phyloP scores from a whole-genome alignment of 2,797 vertebrate genomes.

The Otolemur crassicaudatus region DNA sequence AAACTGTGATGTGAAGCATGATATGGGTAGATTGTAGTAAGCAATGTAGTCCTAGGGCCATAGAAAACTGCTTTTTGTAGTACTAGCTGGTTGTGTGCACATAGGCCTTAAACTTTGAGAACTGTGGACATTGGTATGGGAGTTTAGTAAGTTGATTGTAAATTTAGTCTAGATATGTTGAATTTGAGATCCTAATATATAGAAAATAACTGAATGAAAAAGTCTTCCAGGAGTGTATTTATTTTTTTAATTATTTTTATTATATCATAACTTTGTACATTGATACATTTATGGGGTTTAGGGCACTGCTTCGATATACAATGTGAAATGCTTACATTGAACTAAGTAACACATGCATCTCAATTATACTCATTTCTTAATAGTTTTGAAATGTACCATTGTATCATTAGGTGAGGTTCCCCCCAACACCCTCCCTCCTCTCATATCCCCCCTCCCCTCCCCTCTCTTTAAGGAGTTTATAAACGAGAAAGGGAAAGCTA shows the following conservation, averaged over 20 bases:
- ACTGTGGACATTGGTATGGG: background rate
- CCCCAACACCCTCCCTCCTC: too few relatives aligned
- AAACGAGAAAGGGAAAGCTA: background rate
- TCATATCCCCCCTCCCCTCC: too few relatives aligned
- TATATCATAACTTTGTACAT: too few relatives aligned
- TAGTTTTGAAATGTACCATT: too few relatives aligned
- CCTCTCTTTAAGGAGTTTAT: background rate
- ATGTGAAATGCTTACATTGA: too few relatives aligned
- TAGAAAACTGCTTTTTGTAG: background rate
- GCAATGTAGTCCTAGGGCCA: background rate
- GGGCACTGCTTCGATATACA: too few relatives aligned
- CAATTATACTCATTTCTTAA: too few relatives aligned
- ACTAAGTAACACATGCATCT: too few relatives aligned
- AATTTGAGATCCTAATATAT: constrained; percentile 2
- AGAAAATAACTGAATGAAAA: background rate
- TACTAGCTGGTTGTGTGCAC: background rate
- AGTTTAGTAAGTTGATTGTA: background rate
- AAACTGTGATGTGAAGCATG: background rate
- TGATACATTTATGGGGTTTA: too few relatives aligned
- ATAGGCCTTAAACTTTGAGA: background rate
- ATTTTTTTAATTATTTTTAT: too few relatives aligned
- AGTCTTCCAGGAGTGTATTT: too few relatives aligned
- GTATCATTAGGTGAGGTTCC: too few relatives aligned
- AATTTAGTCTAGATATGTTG: background rate
- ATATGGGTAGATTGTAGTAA: background rate